These are phyloP conservation scores for Nerophis ophidion DNA, from an alignment of 2,113 vertebrate genomes.

Conservation along the genomic window DNA sequence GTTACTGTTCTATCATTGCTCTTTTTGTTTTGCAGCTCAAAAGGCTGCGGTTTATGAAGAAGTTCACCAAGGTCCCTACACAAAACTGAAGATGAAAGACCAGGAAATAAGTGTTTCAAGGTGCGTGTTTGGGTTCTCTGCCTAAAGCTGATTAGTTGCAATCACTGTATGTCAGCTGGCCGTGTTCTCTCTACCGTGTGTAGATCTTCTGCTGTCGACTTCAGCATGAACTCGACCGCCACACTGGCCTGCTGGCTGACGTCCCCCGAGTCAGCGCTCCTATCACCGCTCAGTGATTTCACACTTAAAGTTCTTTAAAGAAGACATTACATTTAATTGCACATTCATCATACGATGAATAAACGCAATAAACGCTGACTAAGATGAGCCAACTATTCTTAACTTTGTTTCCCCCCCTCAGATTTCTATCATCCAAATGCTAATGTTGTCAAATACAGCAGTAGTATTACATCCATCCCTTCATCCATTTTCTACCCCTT, in stretches of 20 bases:
- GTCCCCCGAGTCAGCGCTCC: conserved; percentile 32
- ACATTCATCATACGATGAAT: not conserved
- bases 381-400: not conserved
- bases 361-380: not conserved
- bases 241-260: conserved; percentile 34
- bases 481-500: too few relatives aligned
- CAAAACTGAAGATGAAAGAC: conserved; percentile 31
- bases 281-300: conserved; percentile 32
- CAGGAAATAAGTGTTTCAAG: conserved; percentile 23
- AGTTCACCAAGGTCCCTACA: not conserved
- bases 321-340: not conserved
- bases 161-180: not conserved
- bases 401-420: not conserved
- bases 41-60: conserved; percentile 31
- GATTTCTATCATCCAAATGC: not conserved
- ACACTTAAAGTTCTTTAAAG: not conserved
- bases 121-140: conserved; percentile 19
- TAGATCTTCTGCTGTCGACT: conserved; percentile 39
- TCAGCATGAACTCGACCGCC: conserved; percentile 1
- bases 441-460: too few relatives aligned
- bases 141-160: not conserved
- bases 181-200: conserved; percentile 2
- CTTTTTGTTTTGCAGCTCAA: conserved; percentile 30
- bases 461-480: too few relatives aligned
- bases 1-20: not conserved